phyloP scores from a whole-genome alignment of 23 tunicate species.

The Halocynthia roretzi region DNA sequence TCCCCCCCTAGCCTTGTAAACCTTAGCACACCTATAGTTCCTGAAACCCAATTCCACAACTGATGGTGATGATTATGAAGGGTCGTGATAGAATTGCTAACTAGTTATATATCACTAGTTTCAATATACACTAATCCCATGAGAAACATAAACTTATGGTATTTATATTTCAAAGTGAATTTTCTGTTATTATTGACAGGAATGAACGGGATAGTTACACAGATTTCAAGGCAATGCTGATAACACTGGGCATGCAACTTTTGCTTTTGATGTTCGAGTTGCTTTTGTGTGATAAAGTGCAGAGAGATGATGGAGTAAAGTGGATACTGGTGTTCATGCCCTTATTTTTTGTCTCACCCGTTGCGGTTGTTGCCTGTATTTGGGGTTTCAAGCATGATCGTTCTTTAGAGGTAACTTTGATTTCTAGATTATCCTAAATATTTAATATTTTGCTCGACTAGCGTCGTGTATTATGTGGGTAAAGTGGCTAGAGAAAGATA shows the following conservation, averaged over 20 bases:
- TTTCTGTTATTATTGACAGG: conserved; percentile 29
- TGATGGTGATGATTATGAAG: too few species aligned
- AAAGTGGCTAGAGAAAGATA: not conserved
- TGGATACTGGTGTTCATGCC: conserved; percentile 89
- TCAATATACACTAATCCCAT: too few species aligned
- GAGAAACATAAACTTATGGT: too few species aligned
- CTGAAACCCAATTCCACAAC: too few species aligned
- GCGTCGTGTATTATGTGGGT: not conserved
- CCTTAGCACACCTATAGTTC: too few species aligned
- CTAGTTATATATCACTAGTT: too few species aligned
- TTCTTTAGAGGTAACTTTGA: conserved; percentile 61
- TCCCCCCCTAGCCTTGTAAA: too few species aligned
- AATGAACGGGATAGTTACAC: conserved; percentile 50
- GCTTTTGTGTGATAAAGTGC: conserved; percentile 70
- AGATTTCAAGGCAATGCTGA: conserved; percentile 95
- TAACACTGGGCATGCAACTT: conserved; percentile 80
- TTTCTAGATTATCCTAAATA: not conserved
- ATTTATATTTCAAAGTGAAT: not conserved
- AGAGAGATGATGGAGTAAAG: conserved; percentile 19
- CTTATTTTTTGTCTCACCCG: conserved; percentile 71
- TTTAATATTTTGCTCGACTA: not conserved
- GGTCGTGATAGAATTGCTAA: too few species aligned
- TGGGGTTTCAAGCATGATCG: conserved; percentile 96
- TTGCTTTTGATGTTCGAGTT: conserved; percentile 73
- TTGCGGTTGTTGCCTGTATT: conserved; percentile 83